phyloP scores from a whole-genome alignment of 2,113 vertebrate species.

The Suncus etruscus region DNA sequence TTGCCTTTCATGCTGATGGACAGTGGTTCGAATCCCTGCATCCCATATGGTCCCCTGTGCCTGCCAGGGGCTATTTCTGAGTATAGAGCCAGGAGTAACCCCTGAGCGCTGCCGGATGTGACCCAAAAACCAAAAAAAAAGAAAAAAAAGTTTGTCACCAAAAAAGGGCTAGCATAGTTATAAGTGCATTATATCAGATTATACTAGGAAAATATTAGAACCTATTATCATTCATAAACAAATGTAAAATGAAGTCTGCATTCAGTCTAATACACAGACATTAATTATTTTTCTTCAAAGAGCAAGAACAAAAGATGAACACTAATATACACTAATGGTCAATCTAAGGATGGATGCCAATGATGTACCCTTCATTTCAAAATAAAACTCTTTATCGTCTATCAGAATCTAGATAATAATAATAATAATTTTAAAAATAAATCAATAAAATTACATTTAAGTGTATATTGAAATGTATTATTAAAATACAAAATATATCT shows the following conservation, averaged over 20 bases:
- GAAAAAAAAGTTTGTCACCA: background rate
- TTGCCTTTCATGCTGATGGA: no score
- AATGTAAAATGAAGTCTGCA: background rate
- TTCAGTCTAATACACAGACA: background rate
- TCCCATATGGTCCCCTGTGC: no score
- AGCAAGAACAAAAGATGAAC: background rate
- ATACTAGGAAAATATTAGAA: background rate
- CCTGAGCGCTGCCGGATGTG: no score
- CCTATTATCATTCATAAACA: constrained; percentile 17
- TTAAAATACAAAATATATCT: background rate
- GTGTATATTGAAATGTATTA: no score
- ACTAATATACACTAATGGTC: background rate
- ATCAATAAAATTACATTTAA: background rate
- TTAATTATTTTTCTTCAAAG: constrained; percentile 42
- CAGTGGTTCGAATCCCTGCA: no score
- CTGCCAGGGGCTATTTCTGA: no score
- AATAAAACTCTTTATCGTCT: background rate
- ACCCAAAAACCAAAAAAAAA: no score
- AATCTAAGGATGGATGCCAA: background rate
- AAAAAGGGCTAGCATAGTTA: constrained; percentile 16
- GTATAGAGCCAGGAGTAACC: no score
- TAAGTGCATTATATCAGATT: background rate
- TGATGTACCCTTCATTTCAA: background rate
- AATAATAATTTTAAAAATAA: constrained; percentile 46
- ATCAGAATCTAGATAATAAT: background rate